A percentile compares a stretch with the other conserved stretches of the same genome.
phyloP scores from a whole-genome alignment of 2,113 vertebrate species.

The Leucosticte australis region DNA sequence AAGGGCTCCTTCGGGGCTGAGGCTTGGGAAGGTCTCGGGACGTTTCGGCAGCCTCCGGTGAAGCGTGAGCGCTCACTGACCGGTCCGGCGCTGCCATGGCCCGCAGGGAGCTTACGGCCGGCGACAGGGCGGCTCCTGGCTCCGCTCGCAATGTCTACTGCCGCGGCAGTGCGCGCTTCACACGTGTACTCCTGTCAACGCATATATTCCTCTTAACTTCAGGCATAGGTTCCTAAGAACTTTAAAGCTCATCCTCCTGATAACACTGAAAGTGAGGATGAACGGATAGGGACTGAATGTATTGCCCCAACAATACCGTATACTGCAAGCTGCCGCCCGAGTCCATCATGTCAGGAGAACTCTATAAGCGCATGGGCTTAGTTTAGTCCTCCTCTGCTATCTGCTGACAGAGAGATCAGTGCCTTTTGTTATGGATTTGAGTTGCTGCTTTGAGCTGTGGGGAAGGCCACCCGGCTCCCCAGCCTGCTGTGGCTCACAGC shows the following conservation, averaged over 20 bases:
- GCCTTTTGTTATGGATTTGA: conserved; percentile 10
- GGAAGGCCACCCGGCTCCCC: neutral
- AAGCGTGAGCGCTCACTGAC: neutral
- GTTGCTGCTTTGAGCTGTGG: neutral
- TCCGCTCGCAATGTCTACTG: rapidly evolving
- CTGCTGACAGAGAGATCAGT: neutral
- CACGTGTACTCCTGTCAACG: neutral
- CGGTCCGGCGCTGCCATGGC: neutral
- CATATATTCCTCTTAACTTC: neutral
- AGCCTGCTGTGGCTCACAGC: neutral
- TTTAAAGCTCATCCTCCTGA: neutral
- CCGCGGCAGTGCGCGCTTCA: neutral
- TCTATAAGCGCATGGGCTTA: neutral
- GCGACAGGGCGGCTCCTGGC: neutral
- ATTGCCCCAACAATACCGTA: neutral
- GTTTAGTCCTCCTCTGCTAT: neutral
- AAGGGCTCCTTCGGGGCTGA: neutral
- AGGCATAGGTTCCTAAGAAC: neutral
- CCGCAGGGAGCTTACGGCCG: neutral
- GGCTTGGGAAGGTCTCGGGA: neutral
- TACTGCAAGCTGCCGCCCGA: neutral
- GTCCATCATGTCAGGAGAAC: rapidly evolving
- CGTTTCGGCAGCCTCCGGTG: neutral
- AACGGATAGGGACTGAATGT: neutral
- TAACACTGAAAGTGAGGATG: neutral